Percentiles rank a stretch among this genome's conserved stretches.
Conservation (phyloP, 2,797 vertebrate genomes). For the Arvicola amphibius region DNA sequence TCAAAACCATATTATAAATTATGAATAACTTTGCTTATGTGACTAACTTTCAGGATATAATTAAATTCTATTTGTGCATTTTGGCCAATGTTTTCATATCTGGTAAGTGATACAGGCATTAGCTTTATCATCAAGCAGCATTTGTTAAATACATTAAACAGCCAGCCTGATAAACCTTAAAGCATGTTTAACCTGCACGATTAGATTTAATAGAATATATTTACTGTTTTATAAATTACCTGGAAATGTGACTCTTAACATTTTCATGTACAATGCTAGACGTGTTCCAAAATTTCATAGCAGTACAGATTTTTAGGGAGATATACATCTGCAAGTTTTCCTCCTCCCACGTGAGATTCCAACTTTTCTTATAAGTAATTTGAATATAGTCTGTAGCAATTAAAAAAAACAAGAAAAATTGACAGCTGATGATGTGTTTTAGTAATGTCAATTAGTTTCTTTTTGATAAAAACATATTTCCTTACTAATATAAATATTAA, state of each 20-base stretch:
- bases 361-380: conserved; percentile 65
- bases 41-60: conserved; percentile 53
- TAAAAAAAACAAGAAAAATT: conserved; percentile 47
- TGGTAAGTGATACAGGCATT: conserved; percentile 52
- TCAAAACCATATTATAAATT: conserved; percentile 63
- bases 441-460: conserved; percentile 56
- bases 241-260: conserved; percentile 49
- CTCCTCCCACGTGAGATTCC: background rate
- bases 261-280: conserved; percentile 65
- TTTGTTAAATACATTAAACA: conserved; percentile 56
- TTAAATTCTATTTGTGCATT: conserved; percentile 59
- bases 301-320: conserved; percentile 29
- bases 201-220: conserved; percentile 51
- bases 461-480: conserved; percentile 59
- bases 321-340: conserved; percentile 57
- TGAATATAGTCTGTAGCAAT: conserved; percentile 60
- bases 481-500: conserved; percentile 58
- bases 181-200: conserved; percentile 56
- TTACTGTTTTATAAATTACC: conserved; percentile 48
- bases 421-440: conserved; percentile 79
- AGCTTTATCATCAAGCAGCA: conserved; percentile 51
- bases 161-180: conserved; percentile 62
- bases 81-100: conserved; percentile 36
- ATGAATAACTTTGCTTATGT: conserved; percentile 61
- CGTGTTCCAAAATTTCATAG: conserved; percentile 56